Evolutionary conservation across 2,888 invertebrate genomes (phyloP), one percentile per base, ranked within the genome.

Genomic region (Eilema depressum): DNA sequence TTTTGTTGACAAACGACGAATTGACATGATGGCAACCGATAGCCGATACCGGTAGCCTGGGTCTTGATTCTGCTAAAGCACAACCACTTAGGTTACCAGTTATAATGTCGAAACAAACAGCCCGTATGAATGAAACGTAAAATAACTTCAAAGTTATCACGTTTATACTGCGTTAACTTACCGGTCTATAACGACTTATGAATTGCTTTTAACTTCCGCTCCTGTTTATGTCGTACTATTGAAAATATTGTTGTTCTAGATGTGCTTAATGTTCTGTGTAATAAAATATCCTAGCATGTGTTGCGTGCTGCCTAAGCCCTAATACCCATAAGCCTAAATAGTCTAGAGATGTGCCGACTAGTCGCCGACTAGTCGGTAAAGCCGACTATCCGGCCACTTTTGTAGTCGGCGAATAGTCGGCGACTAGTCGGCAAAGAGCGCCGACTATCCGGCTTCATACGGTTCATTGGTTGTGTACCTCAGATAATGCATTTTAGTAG

Each of bases 261-360:
- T 63, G 23, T 25, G 66, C 57, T 37, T 66, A 41, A 26, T 63
- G 25, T 63, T 11, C 23, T 33, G 30, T 69, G 12, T 41, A 62
- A 30, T 66, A 62, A 41, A 59, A 80, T 83, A 60, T 66, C 47
- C 68, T 47, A 74, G 80, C 80, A 80, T 82, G 80, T 80, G 76
- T 81, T 81, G 78, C 76, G 67, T 79, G 73, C 70, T 77, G 76
- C 82, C 78, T 77, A 56, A 66, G 78, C 62, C 74, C 64, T 73
- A 68, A 70, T 62, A 12, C 17, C 33, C 2, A 37, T 30, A 64
- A n/a, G 60, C 65, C n/a, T n/a, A n/a, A n/a, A n/a, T n/a, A n/a
- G n/a, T n/a, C n/a, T n/a, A n/a, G n/a, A n/a, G n/a, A n/a, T n/a
- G n/a, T n/a, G n/a, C n/a, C n/a, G n/a, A n/a, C n/a, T n/a, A n/a